phyloP scores from a whole-genome alignment of 1,140 invertebrate genomes.

The Bombus soroeensis region DNA sequence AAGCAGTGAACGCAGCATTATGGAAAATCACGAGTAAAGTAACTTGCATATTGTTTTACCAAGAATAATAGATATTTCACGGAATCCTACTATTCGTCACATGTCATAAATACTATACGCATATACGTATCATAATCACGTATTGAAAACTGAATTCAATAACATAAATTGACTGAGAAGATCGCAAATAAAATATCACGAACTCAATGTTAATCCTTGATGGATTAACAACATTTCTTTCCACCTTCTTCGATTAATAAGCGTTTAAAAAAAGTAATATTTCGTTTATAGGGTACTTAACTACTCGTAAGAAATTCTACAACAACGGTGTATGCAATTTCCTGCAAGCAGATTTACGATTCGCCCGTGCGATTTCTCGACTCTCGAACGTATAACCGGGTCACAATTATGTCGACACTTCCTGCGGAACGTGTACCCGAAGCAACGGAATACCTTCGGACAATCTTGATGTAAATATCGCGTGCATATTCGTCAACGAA shows the following conservation, averaged over 20 bases:
- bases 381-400: slow-evolving; percentile 44
- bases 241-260: too few species aligned
- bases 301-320: slow-evolving; percentile 1
- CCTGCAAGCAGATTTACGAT: slow-evolving; percentile 44
- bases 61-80: too few species aligned
- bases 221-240: background rate
- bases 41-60: too few species aligned
- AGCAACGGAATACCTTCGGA: slow-evolving; percentile 12
- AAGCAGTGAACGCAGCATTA: too few species aligned
- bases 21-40: too few species aligned
- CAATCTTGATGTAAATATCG: slow-evolving; percentile 45
- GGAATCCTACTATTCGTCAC: too few species aligned
- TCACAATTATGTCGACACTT: slow-evolving; percentile 51
- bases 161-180: too few species aligned
- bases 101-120: too few species aligned
- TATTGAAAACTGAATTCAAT: too few species aligned
- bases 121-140: too few species aligned
- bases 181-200: background rate
- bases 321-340: slow-evolving; percentile 47
- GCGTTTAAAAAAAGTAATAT: background rate
- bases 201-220: too few species aligned
- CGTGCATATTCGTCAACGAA: slow-evolving; percentile 40
- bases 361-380: slow-evolving; percentile 32
- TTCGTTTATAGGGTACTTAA: background rate
- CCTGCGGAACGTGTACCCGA: slow-evolving; percentile 38